A percentile compares a stretch with the other conserved stretches of the same genome.
phyloP scores from a whole-genome alignment of 2,888 invertebrate genomes.

The Villa cingulata region DNA sequence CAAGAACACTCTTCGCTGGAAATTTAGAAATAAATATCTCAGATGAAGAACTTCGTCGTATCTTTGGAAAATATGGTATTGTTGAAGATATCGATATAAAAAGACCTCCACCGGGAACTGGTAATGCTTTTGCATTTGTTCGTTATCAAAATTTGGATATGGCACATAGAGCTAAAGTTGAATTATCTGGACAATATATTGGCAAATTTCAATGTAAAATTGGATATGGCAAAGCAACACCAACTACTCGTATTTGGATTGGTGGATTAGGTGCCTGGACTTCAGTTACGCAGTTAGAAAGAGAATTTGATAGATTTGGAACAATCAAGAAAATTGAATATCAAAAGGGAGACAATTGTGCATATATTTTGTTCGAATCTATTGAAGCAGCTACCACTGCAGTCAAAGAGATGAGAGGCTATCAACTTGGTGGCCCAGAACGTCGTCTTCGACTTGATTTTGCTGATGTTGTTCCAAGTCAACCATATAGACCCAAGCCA shows the following conservation, averaged over 20 bases:
- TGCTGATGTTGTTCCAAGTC: constrained; percentile 73
- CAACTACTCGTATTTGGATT: constrained; percentile 94
- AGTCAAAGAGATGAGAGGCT: constrained; percentile 91
- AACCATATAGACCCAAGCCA: constrained; percentile 51
- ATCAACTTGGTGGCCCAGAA: constrained; percentile 84
- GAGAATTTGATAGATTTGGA: constrained; percentile 96
- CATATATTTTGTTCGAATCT: constrained; percentile 91
- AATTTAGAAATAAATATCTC: constrained; percentile 96
- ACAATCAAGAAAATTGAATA: constrained; percentile 97
- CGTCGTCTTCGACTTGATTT: constrained; percentile 88
- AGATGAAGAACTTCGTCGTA: constrained; percentile 81
- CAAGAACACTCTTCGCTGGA: constrained; percentile 92
- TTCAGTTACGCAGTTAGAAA: constrained; percentile 77
- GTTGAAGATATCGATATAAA: constrained; percentile 99
- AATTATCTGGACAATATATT: constrained; percentile 91
- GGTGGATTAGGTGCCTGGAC: constrained; percentile 96
- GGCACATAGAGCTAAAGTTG: constrained; percentile 90
- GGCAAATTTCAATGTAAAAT: constrained; percentile 98
- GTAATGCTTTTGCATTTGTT: constrained; percentile 96
- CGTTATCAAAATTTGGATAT: constrained; percentile 90
- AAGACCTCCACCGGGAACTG: constrained; percentile 87
- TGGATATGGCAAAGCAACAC: constrained; percentile 97
- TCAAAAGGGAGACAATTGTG: constrained; percentile 85
- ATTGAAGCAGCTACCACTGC: constrained; percentile 95
- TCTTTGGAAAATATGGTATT: constrained; percentile 90